Evolutionary conservation across 2,888 invertebrate genomes (phyloP), one percentile per base, ranked within the genome.

Genomic region (Melanchra persicariae): DNA sequence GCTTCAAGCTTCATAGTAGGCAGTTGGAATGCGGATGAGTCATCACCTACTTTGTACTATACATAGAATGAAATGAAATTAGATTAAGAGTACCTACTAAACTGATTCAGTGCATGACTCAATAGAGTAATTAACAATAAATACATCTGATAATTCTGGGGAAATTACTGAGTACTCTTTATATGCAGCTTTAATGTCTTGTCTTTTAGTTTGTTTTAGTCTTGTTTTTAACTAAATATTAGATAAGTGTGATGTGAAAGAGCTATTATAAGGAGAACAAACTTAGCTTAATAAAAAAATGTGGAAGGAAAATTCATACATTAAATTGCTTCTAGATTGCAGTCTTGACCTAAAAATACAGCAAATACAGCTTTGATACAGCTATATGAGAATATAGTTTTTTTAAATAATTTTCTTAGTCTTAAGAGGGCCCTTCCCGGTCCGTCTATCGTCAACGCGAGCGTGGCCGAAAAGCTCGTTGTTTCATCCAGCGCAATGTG

Each of bases 41-140:
- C 88, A 87, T 64, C 51, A 73, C 57, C 60, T 54, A 54, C 62
- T 49, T 54, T 55, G 45, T 69, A 45, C 71, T 72, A 67, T 49
- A 68, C 24, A 76, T 81, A 82, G 73, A 82, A 84, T 85, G 79
- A 71, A 85, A 84, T 85, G 77, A 85, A 85, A 85, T 86, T 85
- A 89, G 83, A 86, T 78, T 81, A 84, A 77, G 70, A 79, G 83
- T 78, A 77, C 75, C 64, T 77, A 77, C 70, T 61, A 70, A 78
- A 77, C 80, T 64, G 73, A 82, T 83, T 77, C 74, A 66, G 51
- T 65, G 43, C 59, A 75, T 81, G 81, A 84, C 60, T 81, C 70
- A 78, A 62, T 62, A 58, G 40, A 51, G 55, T 51, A 70, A 79
- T 69, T 61, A 72, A 65, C 26, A 58, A 70, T 54, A 52, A 4